Conservation (phyloP, 2,113 vertebrate genomes). For the Synodontis membranacea region DNA sequence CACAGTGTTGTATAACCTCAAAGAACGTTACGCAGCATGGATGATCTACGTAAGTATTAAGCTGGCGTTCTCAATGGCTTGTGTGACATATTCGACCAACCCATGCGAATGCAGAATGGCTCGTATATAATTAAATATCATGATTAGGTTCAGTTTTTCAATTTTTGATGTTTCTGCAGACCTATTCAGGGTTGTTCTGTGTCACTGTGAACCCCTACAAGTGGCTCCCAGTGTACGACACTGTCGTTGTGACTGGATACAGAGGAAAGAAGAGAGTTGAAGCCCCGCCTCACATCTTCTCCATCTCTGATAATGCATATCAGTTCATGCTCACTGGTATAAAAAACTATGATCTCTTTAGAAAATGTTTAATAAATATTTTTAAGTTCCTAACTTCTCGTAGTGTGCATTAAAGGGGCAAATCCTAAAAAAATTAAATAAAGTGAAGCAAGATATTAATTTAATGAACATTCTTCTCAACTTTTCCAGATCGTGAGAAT, state of each 20-base stretch:
- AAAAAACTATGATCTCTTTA: constrained; percentile 62
- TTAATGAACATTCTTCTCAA: neutral
- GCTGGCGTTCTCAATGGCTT: constrained; percentile 39
- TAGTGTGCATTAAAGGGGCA: neutral
- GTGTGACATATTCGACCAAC: neutral
- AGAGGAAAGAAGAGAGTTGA: constrained; percentile 35
- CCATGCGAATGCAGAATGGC: neutral
- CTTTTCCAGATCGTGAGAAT: constrained; percentile 67
- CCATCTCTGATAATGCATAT: neutral
- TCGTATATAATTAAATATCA: neutral
- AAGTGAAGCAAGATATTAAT: neutral
- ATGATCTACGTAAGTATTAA: constrained; percentile 78
- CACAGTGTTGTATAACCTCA: constrained; percentile 69
- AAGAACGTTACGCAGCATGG: constrained; percentile 79
- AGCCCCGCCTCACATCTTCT: neutral
- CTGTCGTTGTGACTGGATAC: constrained; percentile 72
- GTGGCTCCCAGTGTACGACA: constrained; percentile 76
- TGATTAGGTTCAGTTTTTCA: constrained; percentile 73
- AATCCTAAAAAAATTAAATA: neutral
- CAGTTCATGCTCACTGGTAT: neutral
- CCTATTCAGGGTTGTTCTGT: constrained; percentile 52
- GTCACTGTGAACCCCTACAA: constrained; percentile 64
- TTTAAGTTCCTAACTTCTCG: neutral
- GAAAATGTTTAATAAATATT: neutral
- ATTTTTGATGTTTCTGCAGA: constrained; percentile 71